Percentiles rank a stretch among this genome's conserved stretches.
These are phyloP conservation scores for Prunella himalayana DNA, from an alignment of 2,113 vertebrate genomes.

Conservation along the genomic window DNA sequence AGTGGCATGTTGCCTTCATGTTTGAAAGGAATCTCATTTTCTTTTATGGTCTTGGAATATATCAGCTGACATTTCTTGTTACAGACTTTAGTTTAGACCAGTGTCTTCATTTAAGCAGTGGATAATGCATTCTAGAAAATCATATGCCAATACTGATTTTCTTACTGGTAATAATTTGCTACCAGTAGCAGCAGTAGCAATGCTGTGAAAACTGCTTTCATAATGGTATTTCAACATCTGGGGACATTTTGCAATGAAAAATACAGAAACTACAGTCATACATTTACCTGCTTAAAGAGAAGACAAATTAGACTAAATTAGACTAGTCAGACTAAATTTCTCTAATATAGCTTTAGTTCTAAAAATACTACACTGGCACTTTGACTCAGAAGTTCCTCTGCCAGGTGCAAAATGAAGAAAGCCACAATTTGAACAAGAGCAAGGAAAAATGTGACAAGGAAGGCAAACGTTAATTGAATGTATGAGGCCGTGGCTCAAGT, in stretches of 20 bases:
- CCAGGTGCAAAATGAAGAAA: background rate
- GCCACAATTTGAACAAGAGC: background rate
- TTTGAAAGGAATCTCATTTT: conserved; percentile 23
- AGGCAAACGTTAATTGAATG: background rate
- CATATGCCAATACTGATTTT: conserved; percentile 27
- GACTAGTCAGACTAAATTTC: background rate
- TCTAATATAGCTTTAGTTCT: background rate
- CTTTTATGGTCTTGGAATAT: background rate
- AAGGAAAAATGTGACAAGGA: background rate
- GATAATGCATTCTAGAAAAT: background rate
- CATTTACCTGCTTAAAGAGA: background rate
- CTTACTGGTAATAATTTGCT: background rate
- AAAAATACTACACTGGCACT: background rate
- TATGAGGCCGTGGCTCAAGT: background rate
- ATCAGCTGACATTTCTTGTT: background rate
- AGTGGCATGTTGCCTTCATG: background rate
- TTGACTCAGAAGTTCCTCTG: background rate
- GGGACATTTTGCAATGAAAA: background rate
- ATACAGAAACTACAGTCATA: background rate
- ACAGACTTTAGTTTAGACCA: background rate
- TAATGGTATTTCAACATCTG: background rate
- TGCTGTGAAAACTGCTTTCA: background rate
- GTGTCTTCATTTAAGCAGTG: conserved; percentile 25
- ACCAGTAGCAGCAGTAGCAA: background rate
- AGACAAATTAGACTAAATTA: background rate